Evolutionary conservation across 30 jellyfish, hydroid and myxozoan species (phyloP).

Genomic region (Calvadosia cruxmelitensis): DNA sequence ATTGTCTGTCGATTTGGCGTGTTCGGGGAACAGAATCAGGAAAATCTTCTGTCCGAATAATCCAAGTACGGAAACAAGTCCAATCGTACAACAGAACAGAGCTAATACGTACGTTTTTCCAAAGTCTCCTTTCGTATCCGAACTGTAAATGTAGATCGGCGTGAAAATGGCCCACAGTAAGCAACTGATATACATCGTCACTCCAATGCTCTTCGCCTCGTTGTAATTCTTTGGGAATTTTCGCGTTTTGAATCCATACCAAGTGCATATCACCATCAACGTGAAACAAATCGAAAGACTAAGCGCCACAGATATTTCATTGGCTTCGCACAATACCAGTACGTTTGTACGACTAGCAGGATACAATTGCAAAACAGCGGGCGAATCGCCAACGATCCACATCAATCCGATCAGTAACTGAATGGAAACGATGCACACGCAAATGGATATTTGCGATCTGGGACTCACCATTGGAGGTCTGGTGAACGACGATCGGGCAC

Average conservation of each 20-base stretch:
- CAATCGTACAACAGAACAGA: slow-evolving; percentile 6
- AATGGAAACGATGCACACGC: not conserved
- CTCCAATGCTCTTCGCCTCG: slow-evolving; percentile 25
- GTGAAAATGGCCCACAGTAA: slow-evolving; percentile 26
- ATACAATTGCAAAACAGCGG: not conserved
- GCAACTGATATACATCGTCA: slow-evolving; percentile 35
- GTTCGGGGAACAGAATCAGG: slow-evolving; percentile 4
- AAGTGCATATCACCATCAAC: slow-evolving; percentile 18
- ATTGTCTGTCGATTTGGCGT: not conserved
- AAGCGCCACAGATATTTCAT: slow-evolving; percentile 1
- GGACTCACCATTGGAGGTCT: slow-evolving; percentile 36
- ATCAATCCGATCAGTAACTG: slow-evolving; percentile 19
- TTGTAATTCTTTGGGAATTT: slow-evolving; percentile 27
- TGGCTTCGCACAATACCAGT: slow-evolving; percentile 1
- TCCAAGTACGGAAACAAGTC: slow-evolving; percentile 15
- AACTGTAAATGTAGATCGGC: slow-evolving; percentile 13
- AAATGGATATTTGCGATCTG: slow-evolving; percentile 19
- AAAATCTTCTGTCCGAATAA: slow-evolving; percentile 24
- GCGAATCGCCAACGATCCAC: slow-evolving; percentile 10
- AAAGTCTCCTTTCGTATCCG: slow-evolving; percentile 5
- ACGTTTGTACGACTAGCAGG: not conserved
- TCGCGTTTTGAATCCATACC: slow-evolving; percentile 26
- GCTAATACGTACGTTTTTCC: slow-evolving; percentile 5
- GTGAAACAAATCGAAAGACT: slow-evolving; percentile 12
- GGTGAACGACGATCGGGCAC: slow-evolving; percentile 12